A percentile compares a stretch with the other conserved stretches of the same genome.
Evolutionary conservation across 2,113 vertebrate species (phyloP).

Genomic region (Litocranius walleri): DNA sequence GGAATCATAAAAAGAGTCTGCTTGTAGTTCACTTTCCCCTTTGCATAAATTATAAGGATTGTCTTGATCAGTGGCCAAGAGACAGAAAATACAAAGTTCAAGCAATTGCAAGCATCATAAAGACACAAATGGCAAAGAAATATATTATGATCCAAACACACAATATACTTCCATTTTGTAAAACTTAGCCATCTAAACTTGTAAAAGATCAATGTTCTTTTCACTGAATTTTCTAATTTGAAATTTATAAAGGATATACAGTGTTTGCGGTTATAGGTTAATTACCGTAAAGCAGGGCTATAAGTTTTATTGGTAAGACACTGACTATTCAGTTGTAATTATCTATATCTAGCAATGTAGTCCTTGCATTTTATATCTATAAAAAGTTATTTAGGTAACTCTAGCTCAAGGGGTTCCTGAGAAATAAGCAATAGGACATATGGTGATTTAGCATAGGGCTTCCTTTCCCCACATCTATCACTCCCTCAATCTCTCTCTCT

Average conservation of each 20-base stretch:
- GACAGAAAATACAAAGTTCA: background rate
- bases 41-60: background rate
- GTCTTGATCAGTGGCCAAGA: background rate
- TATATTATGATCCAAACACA: background rate
- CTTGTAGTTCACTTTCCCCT: background rate
- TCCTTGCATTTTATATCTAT: background rate
- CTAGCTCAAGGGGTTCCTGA: background rate
- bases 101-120: background rate
- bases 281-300: background rate
- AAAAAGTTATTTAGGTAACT: background rate
- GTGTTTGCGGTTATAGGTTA: background rate
- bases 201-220: background rate
- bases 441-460: background rate
- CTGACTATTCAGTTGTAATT: background rate
- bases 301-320: background rate
- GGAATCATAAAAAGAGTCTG: background rate
- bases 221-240: background rate
- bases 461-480: accelerated
- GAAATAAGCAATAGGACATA: background rate
- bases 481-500: background rate
- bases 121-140: background rate
- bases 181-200: background rate
- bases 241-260: background rate
- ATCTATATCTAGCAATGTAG: background rate
- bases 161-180: background rate